Evolutionary conservation across 2,888 invertebrate genomes (phyloP), one percentile per base, ranked within the genome.

Genomic region (Heliconius erato): DNA sequence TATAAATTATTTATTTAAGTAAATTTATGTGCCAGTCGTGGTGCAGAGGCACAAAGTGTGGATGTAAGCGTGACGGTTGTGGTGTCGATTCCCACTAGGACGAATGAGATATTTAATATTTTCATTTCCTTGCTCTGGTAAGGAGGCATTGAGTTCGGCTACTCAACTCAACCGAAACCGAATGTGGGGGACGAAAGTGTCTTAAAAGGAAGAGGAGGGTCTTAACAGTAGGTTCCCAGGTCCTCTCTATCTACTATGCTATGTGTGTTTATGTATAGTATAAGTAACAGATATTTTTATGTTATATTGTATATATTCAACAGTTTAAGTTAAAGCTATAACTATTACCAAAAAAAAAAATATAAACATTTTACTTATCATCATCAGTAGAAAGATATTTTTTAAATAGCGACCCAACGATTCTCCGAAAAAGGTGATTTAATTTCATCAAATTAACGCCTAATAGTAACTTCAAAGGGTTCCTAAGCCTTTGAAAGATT

Each of bases 391-490:
- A 23, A 40, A 35, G 3, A 14, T 69, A 19, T n/a, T 71, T 26
- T 71, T 40, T 71, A 71, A 44, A 44, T 2, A 71, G 16, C 72
- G 23, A 72, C 26, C 72, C 44, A 49, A 49, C 6, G 44, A 1
- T 72, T 72, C 26, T 23, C 2, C 49, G 26, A 44, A 72, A 28
- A 49, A 49, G 44, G 1, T 72, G 26, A 74, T 76, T 40, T 63
- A 76, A 63, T 76, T 76, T 63, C 14, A 63, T 26, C 63, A 76
- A 76, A 63, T 76, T 59, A 63, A 63, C 63, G 35, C 26, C 26
- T 63, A 76, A 63, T 40, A 35, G 63, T 76, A 76, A 26, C 63
- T 40, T 63, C 76, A 76, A 76, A 63, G 74, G 26, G n/a, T 65
- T 44, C 11, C 26, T 40, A 65, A 78, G 28, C 65, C 67, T 78